A percentile compares a stretch with the other conserved stretches of the same genome.
These are phyloP conservation scores for Philereme transversata DNA, from an alignment of 2,888 invertebrate genomes.

Conservation along the genomic window DNA sequence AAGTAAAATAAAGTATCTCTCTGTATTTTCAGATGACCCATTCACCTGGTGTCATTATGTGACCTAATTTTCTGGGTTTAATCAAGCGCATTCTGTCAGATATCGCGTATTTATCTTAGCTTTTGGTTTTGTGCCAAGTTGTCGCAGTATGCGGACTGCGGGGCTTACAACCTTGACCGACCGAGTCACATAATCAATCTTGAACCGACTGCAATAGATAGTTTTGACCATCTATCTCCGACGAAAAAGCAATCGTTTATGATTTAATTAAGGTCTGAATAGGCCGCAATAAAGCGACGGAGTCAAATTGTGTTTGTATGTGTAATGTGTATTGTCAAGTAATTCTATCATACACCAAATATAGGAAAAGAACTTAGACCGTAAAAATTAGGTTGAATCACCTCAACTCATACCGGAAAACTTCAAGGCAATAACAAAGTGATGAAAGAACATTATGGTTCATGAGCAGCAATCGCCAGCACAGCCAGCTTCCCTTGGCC, in stretches of 20 bases:
- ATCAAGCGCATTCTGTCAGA: slow-evolving; percentile 26
- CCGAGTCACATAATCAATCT: slow-evolving; percentile 55
- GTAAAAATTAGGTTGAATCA: slow-evolving; percentile 21
- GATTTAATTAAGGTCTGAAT: neutral
- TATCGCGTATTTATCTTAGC: slow-evolving; percentile 44
- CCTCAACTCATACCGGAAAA: slow-evolving; percentile 22
- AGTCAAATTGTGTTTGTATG: too few species aligned
- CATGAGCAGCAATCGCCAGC: slow-evolving; percentile 41
- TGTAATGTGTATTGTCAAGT: too few species aligned
- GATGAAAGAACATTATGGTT: slow-evolving; percentile 30
- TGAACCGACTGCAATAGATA: slow-evolving; percentile 48
- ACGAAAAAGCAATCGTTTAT: slow-evolving; percentile 2
- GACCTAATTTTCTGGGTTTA: slow-evolving; percentile 8
- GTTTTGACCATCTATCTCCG: slow-evolving; percentile 40
- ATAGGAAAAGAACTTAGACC: neutral
- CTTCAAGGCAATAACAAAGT: slow-evolving; percentile 35
- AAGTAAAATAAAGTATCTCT: neutral
- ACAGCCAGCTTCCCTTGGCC: slow-evolving; percentile 48
- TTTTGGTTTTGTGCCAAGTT: slow-evolving; percentile 71
- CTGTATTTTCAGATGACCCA: slow-evolving; percentile 15
- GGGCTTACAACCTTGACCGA: slow-evolving; percentile 78
- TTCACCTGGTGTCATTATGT: slow-evolving; percentile 16
- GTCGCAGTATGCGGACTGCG: slow-evolving; percentile 63
- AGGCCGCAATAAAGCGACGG: neutral
- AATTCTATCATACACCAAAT: too few species aligned